Conservation (phyloP, 1,140 invertebrate species). For the Drosophila biarmipes region DNA sequence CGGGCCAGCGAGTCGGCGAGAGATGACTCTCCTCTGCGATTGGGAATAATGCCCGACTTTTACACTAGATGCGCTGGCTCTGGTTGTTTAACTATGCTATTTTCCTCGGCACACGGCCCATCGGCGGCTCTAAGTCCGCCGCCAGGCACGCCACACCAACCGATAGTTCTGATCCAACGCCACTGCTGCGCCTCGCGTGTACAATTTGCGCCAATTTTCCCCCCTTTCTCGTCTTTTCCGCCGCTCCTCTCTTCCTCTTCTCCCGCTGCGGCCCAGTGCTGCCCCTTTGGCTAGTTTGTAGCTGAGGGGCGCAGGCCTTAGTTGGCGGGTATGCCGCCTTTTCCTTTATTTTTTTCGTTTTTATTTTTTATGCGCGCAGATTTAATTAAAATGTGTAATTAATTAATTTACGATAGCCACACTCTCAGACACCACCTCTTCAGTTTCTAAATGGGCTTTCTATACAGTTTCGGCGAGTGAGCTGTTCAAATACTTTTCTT, state of each 20-base stretch:
- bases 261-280: not conserved
- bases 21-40: conserved; percentile 10
- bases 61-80: conserved; percentile 3
- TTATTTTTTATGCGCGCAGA: no score
- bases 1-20: conserved; percentile 23
- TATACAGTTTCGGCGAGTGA: no score
- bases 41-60: conserved; percentile 43
- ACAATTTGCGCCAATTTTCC: conserved; percentile 48
- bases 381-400: no score
- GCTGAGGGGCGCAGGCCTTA: no score
- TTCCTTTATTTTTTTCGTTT: no score
- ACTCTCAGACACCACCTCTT: no score
- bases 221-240: conserved; percentile 13
- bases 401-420: no score
- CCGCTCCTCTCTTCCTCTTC: conserved; percentile 13
- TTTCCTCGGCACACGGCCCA: conserved; percentile 8
- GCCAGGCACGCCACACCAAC: conserved; percentile 5
- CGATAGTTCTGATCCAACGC: conserved; percentile 16
- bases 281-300: not conserved
- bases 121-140: conserved; percentile 10
- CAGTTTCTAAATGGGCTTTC: no score
- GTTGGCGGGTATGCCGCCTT: no score
- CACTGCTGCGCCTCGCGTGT: conserved; percentile 32
- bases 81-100: conserved; percentile 31
- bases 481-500: no score